Evolutionary conservation across 2,113 vertebrate species (phyloP).

Genomic region (Paradoxurus hermaphroditus): DNA sequence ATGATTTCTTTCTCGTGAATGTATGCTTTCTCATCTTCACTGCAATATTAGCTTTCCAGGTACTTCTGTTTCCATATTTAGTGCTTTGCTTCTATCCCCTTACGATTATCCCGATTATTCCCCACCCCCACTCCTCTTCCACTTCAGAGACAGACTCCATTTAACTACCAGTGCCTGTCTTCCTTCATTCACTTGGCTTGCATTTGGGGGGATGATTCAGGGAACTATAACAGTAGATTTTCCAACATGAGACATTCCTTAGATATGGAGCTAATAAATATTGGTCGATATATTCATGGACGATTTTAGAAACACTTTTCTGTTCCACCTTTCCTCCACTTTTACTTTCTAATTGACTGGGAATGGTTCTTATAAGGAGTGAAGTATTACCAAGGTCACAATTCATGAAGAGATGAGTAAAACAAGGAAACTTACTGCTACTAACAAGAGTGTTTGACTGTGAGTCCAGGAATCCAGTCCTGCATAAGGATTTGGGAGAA

Average conservation of each 20-base stretch:
- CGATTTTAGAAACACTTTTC: neutral
- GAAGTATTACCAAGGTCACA: neutral
- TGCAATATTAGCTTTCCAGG: neutral
- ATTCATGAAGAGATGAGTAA: neutral
- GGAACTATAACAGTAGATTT: neutral
- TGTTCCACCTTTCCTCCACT: neutral
- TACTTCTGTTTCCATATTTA: neutral
- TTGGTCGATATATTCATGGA: neutral
- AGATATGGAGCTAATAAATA: neutral
- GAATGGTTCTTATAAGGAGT: accelerated
- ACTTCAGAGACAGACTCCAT: slow-evolving; percentile 8
- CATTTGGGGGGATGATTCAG: neutral
- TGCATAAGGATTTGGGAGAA: neutral
- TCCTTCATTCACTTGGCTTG: neutral
- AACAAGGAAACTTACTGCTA: neutral
- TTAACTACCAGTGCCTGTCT: neutral
- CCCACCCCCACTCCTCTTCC: neutral
- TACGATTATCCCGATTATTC: neutral
- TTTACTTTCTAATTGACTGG: neutral
- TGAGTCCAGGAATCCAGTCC: neutral
- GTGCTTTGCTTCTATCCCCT: neutral
- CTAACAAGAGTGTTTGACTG: neutral
- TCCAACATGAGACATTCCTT: neutral
- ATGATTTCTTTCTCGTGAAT: neutral
- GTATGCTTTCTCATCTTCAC: neutral